These are phyloP conservation scores for Ctenoplectra terminalis DNA, from an alignment of 1,140 invertebrate species.

Conservation along the genomic window DNA sequence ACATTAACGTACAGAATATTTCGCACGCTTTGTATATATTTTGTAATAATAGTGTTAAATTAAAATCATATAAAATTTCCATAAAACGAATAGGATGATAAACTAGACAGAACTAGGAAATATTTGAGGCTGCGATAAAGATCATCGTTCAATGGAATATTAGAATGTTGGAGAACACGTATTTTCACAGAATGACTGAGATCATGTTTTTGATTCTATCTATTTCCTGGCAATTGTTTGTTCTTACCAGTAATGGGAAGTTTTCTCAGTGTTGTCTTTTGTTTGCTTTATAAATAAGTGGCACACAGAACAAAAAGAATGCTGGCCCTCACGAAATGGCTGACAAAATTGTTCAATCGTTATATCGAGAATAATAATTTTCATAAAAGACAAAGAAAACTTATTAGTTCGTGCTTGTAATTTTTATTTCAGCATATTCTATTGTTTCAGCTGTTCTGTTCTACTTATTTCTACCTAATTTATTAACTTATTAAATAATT, in stretches of 20 bases:
- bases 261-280: constrained; percentile 24
- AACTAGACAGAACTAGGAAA: constrained; percentile 12
- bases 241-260: constrained; percentile 37
- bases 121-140: not conserved
- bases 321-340: not conserved
- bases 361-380: not conserved
- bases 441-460: too few species aligned
- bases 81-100: not conserved
- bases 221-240: constrained; percentile 42
- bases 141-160: not conserved
- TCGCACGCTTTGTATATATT: too few species aligned
- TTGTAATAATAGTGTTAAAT: not conserved
- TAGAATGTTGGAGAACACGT: constrained; percentile 34
- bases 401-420: too few species aligned
- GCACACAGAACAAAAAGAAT: constrained; percentile 12
- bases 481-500: too few species aligned
- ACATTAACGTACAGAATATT: too few species aligned
- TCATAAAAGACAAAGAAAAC: too few species aligned
- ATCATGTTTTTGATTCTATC: constrained; percentile 54
- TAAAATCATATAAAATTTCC: not conserved
- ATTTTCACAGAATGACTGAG: constrained; percentile 2
- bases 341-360: not conserved
- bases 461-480: too few species aligned
- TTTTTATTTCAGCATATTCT: too few species aligned
- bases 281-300: constrained; percentile 24